These are phyloP conservation scores for Coelogynopora nodosa DNA, from an alignment of 2,888 invertebrate genomes.

Conservation along the genomic window DNA sequence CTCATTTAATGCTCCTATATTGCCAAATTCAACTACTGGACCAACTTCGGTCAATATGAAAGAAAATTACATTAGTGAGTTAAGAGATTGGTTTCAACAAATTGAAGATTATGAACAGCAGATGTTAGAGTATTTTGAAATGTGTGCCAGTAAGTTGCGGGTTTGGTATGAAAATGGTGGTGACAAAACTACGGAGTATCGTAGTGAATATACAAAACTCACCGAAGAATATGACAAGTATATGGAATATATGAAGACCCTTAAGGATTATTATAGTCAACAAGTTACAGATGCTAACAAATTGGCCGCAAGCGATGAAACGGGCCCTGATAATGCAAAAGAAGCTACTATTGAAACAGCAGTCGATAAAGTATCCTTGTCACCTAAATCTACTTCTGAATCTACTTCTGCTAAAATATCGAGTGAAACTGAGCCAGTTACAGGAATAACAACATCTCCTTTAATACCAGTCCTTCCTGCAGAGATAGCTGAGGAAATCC, in stretches of 20 bases:
- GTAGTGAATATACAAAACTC: conserved; percentile 5
- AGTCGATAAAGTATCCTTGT: not conserved
- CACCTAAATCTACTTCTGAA: not conserved
- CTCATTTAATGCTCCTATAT: not conserved
- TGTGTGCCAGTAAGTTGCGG: conserved; percentile 1
- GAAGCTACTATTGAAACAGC: not conserved
- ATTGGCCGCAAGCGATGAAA: not conserved
- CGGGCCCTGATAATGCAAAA: not conserved
- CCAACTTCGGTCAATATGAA: not conserved
- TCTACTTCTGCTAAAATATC: not conserved
- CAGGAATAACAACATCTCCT: not conserved
- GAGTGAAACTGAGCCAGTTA: not conserved
- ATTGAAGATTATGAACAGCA: conserved; percentile 12
- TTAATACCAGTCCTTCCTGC: not conserved
- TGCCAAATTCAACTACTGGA: not conserved
- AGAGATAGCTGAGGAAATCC: too few relatives aligned
- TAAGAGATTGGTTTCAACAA: conserved; percentile 13
- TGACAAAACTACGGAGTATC: conserved; percentile 3
- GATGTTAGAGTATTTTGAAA: conserved; percentile 4
- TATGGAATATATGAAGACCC: conserved; percentile 12
- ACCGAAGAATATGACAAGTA: conserved; percentile 20
- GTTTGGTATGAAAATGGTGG: conserved; percentile 7
- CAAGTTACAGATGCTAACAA: not conserved
- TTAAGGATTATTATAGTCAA: not conserved
- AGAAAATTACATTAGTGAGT: not conserved